Conservation (phyloP, 2,113 vertebrate species). For the Zonotrichia leucophrys region DNA sequence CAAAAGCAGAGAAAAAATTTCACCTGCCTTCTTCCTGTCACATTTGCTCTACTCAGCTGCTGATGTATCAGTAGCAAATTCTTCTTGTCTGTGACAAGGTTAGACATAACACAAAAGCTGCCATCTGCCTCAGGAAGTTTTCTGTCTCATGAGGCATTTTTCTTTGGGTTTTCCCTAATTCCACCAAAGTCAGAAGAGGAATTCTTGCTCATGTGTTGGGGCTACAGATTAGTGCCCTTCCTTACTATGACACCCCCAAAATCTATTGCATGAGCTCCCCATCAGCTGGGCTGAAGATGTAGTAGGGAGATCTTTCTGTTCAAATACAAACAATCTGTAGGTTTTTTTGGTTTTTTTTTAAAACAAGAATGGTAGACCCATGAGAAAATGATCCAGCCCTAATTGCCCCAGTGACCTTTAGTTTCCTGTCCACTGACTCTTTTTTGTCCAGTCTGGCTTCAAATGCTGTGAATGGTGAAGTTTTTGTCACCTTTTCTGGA, state of each 20-base stretch:
- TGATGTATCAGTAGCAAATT: slow-evolving; percentile 9
- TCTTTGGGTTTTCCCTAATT: background rate
- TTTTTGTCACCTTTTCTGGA: background rate
- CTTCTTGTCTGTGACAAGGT: slow-evolving; percentile 21
- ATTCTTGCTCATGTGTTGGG: background rate
- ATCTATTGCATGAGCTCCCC: background rate
- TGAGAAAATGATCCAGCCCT: background rate
- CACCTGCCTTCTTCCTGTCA: background rate
- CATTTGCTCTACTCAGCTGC: background rate
- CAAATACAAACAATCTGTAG: background rate
- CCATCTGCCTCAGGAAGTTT: background rate
- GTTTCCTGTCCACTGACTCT: background rate
- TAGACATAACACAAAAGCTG: slow-evolving; percentile 15
- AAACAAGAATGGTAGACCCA: background rate
- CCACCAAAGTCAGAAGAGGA: background rate
- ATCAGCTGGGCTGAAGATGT: background rate
- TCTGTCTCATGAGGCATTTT: background rate
- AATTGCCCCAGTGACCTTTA: background rate
- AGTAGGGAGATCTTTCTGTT: background rate
- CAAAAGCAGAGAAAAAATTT: background rate
- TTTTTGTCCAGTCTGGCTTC: background rate
- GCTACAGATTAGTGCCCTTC: background rate
- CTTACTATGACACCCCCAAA: background rate
- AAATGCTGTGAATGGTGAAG: background rate
- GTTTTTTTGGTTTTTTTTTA: background rate